Evolutionary conservation across 2,888 invertebrate species (phyloP), one percentile per base, ranked within the genome.

Genomic region (Epirrhoe alternata): DNA sequence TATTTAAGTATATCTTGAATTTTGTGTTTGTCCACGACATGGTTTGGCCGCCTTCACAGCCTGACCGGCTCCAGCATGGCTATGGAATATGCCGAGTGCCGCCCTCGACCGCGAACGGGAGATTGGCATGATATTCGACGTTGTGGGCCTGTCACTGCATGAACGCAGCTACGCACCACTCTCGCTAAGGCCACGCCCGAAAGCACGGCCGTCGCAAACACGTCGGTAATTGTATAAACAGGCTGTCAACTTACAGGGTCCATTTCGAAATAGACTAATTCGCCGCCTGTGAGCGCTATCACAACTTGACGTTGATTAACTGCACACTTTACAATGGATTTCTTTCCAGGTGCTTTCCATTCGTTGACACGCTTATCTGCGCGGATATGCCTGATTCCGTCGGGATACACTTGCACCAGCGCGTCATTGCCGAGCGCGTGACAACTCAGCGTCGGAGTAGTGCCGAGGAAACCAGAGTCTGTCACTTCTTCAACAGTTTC

Each of bases 401-500:
- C 99, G 0, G 99, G 99, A 89, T 99, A 99, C 12, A 99, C 99
- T 95, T 99, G 99, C 0, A 99, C 98, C 30, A 99, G 93, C 0
- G 99, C 99, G 91, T 99, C 99, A 82, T 98, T 99, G 62, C 99
- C 99, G 33, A 99, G 95, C 42, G 99, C 98, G 8, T 99, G 98
- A 90, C 99, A 99, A 71, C 98, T 97, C n/a, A 99, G 94, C 0
- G 99, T 99, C 0, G 99, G 99, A 0, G 99, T 99, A 0, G 99
- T 99, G 68, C 99, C 99, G 80, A 99, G 94, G 89, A 99, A 99
- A 52, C 99, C 99, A 70, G 99, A 99, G 90, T 99, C 99, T 0
- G 99, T 99, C 30, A 99, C 99, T 96, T 99, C 99, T 91, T 99
- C 99, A n/a, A 99, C 99, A 12, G 99, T 99, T 91, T 99, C 99